Evolutionary conservation across 2,888 invertebrate species (phyloP).

Genomic region (Drosophila atroscutellata): DNA sequence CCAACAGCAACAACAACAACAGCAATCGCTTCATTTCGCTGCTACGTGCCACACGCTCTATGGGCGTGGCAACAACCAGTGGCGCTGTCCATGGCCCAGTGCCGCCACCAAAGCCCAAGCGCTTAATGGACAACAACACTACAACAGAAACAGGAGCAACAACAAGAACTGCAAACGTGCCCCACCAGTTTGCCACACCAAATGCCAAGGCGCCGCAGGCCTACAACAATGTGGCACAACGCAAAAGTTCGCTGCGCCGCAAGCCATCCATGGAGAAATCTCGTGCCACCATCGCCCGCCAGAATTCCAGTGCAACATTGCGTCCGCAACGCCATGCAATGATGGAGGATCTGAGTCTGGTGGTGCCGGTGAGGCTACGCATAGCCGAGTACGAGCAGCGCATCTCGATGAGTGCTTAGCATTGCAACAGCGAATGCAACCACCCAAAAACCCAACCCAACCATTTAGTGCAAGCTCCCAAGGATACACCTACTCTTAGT

Average conservation of each 20-base stretch:
- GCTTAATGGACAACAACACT: conserved; percentile 22
- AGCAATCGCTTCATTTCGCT: conserved; percentile 66
- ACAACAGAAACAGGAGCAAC: background rate
- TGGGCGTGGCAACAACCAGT: conserved; percentile 41
- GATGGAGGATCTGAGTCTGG: conserved; percentile 82
- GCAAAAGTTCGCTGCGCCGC: conserved; percentile 74
- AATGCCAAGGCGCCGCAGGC: conserved; percentile 27
- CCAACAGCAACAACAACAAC: conserved; percentile 27
- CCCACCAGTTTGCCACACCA: conserved; percentile 54
- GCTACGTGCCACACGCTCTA: conserved; percentile 57
- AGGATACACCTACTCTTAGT: conserved; percentile 41
- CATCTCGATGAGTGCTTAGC: conserved; percentile 65
- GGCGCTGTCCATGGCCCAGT: conserved; percentile 22
- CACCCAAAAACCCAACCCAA: background rate
- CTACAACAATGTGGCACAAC: conserved; percentile 39
- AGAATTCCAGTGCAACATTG: conserved; percentile 64
- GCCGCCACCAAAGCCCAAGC: conserved; percentile 72
- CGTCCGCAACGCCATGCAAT: conserved; percentile 78
- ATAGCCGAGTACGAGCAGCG: conserved; percentile 82
- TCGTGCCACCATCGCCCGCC: conserved; percentile 69
- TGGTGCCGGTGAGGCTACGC: conserved; percentile 81
- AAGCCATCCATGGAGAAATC: conserved; percentile 79
- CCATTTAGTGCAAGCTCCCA: conserved; percentile 54
- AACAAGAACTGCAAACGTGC: conserved; percentile 11
- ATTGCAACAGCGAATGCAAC: conserved; percentile 2